Evolutionary conservation across 53 echinoderm and acorn worm species (phyloP).

Genomic region (Echinometra lucunter): DNA sequence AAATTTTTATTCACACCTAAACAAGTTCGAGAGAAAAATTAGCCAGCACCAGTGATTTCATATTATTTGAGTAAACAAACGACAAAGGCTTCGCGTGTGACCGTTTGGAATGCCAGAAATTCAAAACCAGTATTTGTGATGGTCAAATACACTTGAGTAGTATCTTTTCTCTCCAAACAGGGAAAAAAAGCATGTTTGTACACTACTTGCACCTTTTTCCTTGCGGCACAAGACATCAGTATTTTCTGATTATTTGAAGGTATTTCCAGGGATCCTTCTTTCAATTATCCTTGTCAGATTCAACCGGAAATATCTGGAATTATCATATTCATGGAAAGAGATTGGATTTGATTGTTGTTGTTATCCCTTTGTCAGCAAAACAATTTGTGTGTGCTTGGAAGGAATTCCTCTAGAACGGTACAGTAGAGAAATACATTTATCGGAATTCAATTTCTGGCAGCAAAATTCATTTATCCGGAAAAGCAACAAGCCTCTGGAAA

Average conservation of each 20-base stretch:
- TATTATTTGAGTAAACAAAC: neutral
- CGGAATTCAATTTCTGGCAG: neutral
- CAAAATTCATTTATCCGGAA: neutral
- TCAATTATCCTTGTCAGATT: neutral
- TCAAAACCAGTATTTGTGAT: neutral
- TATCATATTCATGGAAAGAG: neutral
- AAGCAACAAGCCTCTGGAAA: neutral
- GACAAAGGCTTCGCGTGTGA: neutral
- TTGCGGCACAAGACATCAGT: neutral
- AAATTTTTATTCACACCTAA: neutral
- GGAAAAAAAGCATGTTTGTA: neutral
- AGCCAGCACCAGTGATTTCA: neutral
- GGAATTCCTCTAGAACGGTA: neutral
- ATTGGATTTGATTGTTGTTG: neutral
- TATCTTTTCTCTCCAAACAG: neutral
- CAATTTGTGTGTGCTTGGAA: neutral
- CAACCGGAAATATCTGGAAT: neutral
- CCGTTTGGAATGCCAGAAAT: neutral
- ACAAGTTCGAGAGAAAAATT: no score
- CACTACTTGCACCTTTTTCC: neutral
- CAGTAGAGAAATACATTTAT: neutral
- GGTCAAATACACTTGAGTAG: neutral
- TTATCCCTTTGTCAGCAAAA: neutral
- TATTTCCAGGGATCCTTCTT: neutral
- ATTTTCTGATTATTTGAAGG: neutral